Conservation (phyloP, 2,797 vertebrate genomes). For the Mycteria americana region DNA sequence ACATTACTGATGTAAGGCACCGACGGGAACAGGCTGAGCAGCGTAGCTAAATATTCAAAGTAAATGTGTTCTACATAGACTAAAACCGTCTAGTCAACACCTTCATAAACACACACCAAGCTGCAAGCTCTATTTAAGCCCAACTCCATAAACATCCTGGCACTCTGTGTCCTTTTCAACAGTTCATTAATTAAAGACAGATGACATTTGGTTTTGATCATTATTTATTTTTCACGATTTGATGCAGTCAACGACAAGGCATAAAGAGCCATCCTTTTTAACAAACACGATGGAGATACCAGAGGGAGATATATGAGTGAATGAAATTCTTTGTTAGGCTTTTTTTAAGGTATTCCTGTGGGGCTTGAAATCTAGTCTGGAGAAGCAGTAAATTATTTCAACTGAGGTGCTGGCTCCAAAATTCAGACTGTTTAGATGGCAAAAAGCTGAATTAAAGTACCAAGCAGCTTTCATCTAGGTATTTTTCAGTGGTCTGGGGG, state of each 20-base stretch:
- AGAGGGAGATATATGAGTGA: not conserved
- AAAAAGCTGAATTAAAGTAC: not conserved
- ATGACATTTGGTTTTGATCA: constrained; percentile 67
- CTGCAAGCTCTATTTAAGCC: constrained; percentile 30
- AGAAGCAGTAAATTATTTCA: not conserved
- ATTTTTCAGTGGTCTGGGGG: not conserved
- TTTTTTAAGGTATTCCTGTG: not conserved
- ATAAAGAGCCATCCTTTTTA: not conserved
- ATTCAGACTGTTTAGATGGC: not conserved
- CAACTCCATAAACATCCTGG: constrained; percentile 46
- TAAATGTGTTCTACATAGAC: not conserved
- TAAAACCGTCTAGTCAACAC: constrained; percentile 33
- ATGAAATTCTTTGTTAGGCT: not conserved
- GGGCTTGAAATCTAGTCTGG: not conserved
- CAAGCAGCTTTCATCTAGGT: not conserved
- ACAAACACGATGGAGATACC: not conserved
- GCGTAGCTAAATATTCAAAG: not conserved
- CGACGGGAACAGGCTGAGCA: not conserved
- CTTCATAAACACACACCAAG: constrained; percentile 32
- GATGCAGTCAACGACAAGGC: constrained; percentile 37
- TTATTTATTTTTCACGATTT: constrained; percentile 59
- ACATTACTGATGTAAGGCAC: not conserved
- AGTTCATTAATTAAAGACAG: constrained; percentile 61
- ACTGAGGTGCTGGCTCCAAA: not conserved
- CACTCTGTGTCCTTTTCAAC: constrained; percentile 56